These are phyloP conservation scores for Lasiurus cinereus DNA, from an alignment of 2,113 vertebrate genomes.

Conservation along the genomic window DNA sequence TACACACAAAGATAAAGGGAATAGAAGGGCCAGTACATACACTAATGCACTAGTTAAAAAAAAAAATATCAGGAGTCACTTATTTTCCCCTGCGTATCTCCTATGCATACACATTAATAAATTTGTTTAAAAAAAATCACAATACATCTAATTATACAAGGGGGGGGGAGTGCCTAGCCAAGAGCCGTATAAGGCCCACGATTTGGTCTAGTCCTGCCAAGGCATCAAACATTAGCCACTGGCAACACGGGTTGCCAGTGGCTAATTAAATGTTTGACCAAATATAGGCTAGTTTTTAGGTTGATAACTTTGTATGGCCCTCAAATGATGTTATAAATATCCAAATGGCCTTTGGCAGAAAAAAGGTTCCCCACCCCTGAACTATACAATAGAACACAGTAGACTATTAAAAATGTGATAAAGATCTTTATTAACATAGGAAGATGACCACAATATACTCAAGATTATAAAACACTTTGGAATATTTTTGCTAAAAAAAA, in stretches of 20 bases:
- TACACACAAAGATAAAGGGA: neutral
- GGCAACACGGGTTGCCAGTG: too few relatives aligned
- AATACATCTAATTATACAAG: neutral
- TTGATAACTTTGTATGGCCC: too few relatives aligned
- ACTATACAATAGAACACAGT: neutral
- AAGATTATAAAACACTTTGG: neutral
- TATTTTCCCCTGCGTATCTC: neutral
- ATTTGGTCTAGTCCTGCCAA: too few relatives aligned
- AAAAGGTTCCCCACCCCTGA: neutral
- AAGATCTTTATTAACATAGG: neutral
- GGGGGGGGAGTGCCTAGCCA: too few relatives aligned
- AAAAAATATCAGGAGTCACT: neutral
- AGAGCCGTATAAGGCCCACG: too few relatives aligned
- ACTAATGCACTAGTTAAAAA: neutral
- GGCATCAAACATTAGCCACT: too few relatives aligned
- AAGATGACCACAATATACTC: constrained; percentile 18
- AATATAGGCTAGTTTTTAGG: too few relatives aligned
- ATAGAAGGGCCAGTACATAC: neutral
- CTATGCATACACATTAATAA: neutral
- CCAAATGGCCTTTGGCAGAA: too few relatives aligned
- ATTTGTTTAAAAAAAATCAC: neutral
- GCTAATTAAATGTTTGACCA: too few relatives aligned
- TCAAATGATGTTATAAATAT: too few relatives aligned
- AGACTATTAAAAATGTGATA: constrained; percentile 27
- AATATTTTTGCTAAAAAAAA: neutral